phyloP scores from a whole-genome alignment of 1,140 invertebrate genomes.

The Drosophila equinoxialis region DNA sequence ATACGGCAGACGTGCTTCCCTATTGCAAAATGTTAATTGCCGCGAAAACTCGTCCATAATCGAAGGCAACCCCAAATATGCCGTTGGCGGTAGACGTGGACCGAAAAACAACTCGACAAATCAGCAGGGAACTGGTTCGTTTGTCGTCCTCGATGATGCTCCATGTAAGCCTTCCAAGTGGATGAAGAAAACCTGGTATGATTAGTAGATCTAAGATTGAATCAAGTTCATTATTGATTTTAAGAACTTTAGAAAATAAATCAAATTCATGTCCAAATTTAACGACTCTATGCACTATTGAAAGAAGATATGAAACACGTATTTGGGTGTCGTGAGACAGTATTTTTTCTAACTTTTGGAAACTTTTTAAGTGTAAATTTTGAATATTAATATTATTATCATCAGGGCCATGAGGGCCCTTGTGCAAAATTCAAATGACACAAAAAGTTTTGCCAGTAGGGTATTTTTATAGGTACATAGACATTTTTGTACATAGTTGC shows the following conservation, averaged over 20 bases:
- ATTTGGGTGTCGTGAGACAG: too few species aligned
- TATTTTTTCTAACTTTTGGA: too few species aligned
- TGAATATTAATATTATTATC: too few species aligned
- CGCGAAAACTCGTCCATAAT: constrained; percentile 74
- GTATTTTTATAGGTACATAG: too few species aligned
- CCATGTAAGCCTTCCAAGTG: constrained; percentile 76
- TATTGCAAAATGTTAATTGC: constrained; percentile 66
- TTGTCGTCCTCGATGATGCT: constrained; percentile 73
- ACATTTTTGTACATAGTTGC: too few species aligned
- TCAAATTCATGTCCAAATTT: background rate
- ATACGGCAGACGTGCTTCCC: constrained; percentile 72
- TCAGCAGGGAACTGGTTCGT: constrained; percentile 44
- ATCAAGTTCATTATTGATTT: constrained; percentile 11
- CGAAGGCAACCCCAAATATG: constrained; percentile 79
- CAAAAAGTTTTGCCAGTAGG: too few species aligned
- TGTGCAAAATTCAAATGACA: too few species aligned
- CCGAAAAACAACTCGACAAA: constrained; percentile 47
- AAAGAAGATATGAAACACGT: too few species aligned
- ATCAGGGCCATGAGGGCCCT: too few species aligned
- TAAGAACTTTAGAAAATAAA: background rate
- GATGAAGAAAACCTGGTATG: constrained; percentile 82
- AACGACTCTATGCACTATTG: too few species aligned
- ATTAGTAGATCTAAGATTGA: constrained; percentile 53
- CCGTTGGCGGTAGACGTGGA: constrained; percentile 45
- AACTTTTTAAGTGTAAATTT: too few species aligned